phyloP scores from a whole-genome alignment of 2,113 vertebrate genomes.

The Hyperopisus bebe region DNA sequence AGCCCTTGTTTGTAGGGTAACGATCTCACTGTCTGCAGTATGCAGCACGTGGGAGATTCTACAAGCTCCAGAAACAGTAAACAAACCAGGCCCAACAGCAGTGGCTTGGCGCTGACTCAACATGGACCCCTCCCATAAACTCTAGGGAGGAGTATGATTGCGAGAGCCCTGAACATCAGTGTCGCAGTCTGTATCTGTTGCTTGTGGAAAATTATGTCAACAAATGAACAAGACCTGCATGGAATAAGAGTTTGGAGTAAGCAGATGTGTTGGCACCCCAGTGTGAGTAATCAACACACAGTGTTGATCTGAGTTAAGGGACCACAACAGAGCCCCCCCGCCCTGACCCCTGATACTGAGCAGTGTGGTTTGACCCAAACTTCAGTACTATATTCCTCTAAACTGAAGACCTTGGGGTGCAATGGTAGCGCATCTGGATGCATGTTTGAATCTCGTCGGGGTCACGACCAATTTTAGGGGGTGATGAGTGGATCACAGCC shows the following conservation, averaged over 20 bases:
- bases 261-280: background rate
- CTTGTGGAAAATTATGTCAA: background rate
- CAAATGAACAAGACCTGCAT: background rate
- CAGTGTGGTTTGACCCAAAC: background rate
- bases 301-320: background rate
- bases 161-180: background rate
- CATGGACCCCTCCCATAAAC: background rate
- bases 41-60: background rate
- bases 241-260: background rate
- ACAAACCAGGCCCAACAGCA: background rate
- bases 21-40: background rate
- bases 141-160: background rate
- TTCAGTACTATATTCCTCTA: background rate
- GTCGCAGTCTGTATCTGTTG: background rate
- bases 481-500: background rate
- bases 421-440: background rate
- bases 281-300: background rate
- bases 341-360: background rate
- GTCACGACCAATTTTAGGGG: background rate
- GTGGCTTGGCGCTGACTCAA: background rate
- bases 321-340: background rate
- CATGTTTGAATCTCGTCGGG: background rate
- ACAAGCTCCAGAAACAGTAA: background rate
- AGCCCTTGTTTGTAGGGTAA: background rate
- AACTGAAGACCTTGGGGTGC: background rate